Evolutionary conservation across 1,140 invertebrate genomes (phyloP).

Genomic region (Drosophila melanogaster): Release_6_plus_ISO1_MT NT_037436.4:48001-48500

Average conservation of each 20-base stretch:
- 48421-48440: slow-evolving; percentile 58
- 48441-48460: slow-evolving; percentile 51
- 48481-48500: too few species aligned
- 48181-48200: too few species aligned
- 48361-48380: too few species aligned
- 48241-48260: too few species aligned
- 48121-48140: too few species aligned
- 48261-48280: neutral
- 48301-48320: slow-evolving; percentile 21
- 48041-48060: slow-evolving; percentile 36
- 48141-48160: too few species aligned
- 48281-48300: neutral
- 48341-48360: slow-evolving; percentile 2
- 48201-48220: too few species aligned
- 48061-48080: slow-evolving; percentile 8
- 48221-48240: too few species aligned
- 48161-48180: too few species aligned
- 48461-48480: slow-evolving; percentile 35
- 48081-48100: slow-evolving; percentile 20
- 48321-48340: slow-evolving; percentile 31
- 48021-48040: slow-evolving; percentile 74
- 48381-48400: too few species aligned
- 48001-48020: slow-evolving; percentile 25
- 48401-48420: neutral
- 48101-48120: too few species aligned